phyloP scores from a whole-genome alignment of 1,140 invertebrate genomes.

The Pissodes strobi region DNA sequence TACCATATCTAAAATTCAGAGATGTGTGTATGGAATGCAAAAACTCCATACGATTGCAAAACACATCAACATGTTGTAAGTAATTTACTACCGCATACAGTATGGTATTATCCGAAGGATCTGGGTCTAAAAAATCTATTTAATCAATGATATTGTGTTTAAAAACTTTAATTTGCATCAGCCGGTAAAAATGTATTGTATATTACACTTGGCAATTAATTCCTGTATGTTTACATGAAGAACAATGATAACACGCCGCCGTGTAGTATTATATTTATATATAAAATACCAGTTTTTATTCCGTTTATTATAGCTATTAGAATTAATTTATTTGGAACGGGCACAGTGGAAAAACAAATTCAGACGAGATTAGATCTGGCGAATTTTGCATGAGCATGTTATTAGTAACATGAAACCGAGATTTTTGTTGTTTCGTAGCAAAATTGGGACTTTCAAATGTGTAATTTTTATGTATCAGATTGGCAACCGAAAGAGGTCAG shows the following conservation, averaged over 20 bases:
- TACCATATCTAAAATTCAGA: too few relatives aligned
- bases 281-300: background rate
- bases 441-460: background rate
- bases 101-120: conserved; percentile 22
- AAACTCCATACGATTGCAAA: conserved; percentile 21
- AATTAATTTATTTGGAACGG: background rate
- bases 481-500: too few relatives aligned
- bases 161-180: conserved; percentile 25
- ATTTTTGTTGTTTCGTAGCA: conserved; percentile 1
- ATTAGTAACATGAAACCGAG: conserved; percentile 7
- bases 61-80: conserved; percentile 23
- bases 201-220: conserved; percentile 7
- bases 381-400: background rate
- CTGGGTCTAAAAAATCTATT: conserved; percentile 30
- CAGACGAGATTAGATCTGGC: background rate
- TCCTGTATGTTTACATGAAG: background rate
- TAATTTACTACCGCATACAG: conserved; percentile 26
- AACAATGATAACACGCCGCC: background rate
- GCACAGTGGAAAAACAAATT: background rate
- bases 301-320: background rate
- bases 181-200: background rate
- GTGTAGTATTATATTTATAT: too few relatives aligned
- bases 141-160: conserved; percentile 31
- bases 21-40: too few relatives aligned
- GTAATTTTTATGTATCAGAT: too few relatives aligned